These are phyloP conservation scores for Capreolus pygargus DNA, from an alignment of 2,113 vertebrate genomes.

Conservation along the genomic window DNA sequence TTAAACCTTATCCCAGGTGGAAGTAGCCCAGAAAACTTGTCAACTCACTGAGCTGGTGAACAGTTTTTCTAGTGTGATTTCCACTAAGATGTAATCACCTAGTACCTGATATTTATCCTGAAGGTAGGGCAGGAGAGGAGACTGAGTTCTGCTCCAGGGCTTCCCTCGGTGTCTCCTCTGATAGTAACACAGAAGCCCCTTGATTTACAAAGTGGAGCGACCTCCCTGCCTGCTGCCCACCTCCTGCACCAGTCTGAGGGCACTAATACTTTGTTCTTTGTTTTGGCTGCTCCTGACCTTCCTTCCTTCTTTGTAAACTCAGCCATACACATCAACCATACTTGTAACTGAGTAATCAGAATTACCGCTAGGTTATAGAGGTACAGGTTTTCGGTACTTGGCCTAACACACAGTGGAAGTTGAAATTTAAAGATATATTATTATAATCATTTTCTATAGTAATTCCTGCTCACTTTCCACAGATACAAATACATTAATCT, in stretches of 20 bases:
- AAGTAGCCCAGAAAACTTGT: background rate
- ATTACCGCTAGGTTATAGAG: background rate
- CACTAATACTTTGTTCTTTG: rapidly evolving
- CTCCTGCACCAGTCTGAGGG: rapidly evolving
- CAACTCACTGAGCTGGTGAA: background rate
- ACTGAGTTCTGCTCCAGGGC: background rate
- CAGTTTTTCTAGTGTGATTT: background rate
- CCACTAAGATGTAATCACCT: background rate
- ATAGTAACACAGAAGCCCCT: background rate
- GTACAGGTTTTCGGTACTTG: background rate
- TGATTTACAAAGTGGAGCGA: background rate
- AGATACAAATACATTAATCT: background rate
- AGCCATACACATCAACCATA: background rate
- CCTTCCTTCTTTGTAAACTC: background rate
- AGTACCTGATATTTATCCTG: background rate
- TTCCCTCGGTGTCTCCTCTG: background rate
- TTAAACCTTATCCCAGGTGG: background rate
- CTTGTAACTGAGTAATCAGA: background rate
- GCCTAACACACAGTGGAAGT: background rate
- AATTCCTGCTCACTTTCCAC: background rate
- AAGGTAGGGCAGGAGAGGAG: background rate
- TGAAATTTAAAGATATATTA: background rate
- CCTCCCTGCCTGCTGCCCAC: rapidly evolving
- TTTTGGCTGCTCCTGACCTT: background rate
- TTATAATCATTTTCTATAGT: background rate